Base-by-base conservation (phyloP, 2,888 invertebrate species). In the Drosophila nigritarsus region DNA sequence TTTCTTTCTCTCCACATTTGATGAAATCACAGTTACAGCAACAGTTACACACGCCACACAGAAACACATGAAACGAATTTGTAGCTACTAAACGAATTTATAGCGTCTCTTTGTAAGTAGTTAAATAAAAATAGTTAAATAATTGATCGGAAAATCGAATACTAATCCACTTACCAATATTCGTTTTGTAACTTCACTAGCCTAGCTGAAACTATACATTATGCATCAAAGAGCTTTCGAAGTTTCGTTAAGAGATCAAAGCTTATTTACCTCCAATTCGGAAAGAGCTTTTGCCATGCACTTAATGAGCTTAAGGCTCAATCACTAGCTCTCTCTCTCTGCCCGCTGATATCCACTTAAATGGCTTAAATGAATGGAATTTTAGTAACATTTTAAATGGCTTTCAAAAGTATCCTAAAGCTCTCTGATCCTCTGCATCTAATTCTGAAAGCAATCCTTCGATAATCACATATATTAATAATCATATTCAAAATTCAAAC, bases 21-120 rank as follows among this genome's bases (percentile, higher is more conserved):
- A 49, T 49, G 6, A 34, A 40, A 27, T 40, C 30, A 45, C 68
- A 62, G 53, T 54, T 36, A 55, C 53, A 70, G 49, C 42, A n/a
- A 49, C 72, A 48, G 13, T 53, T 8, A 67, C 55, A 67, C 67
- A 67, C 55, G 54, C 54, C 27, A 38, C 55, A 55, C 55, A 55
- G 55, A 55, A 27, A 38, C 38, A 55, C 54, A 27, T 27, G 18
- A 55, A 29, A 24, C 38, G 24, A 56, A 18, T 45, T 42, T 53
- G 55, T 67, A 67, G 61, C 38, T 61, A 18, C 11, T 18, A 54
- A 30, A 34, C 63, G 45, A 51, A n/a, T 48, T 65, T 65, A 48
- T 45, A 45, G 24, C 45, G 24, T 45, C 24, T 45, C 15, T 30
- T 42, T 42, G 40, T 42, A 42, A 42, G 56, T 56, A 56, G 56